Evolutionary conservation across 2,113 vertebrate genomes (phyloP).

Genomic region (Heterochromis multidens): DNA sequence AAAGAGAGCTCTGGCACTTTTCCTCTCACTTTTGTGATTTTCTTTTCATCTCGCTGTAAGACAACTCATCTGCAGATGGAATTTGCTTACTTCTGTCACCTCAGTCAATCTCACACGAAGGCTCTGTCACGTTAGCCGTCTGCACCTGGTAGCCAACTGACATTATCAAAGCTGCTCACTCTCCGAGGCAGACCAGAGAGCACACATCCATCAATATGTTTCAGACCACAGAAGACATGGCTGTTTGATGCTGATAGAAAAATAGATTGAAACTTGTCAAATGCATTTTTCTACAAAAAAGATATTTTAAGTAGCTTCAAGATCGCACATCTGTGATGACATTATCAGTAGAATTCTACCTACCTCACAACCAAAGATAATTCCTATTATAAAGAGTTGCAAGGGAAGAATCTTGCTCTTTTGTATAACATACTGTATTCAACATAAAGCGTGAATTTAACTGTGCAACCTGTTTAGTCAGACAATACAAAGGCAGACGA

Average conservation of each 20-base stretch:
- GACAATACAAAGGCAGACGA: constrained; percentile 30
- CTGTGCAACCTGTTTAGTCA: constrained; percentile 50
- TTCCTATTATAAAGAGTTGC: constrained; percentile 19
- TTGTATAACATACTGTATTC: constrained; percentile 30
- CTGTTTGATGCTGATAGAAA: constrained; percentile 64
- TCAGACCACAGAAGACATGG: constrained; percentile 21
- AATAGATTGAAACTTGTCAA: constrained; percentile 67
- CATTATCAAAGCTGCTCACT: constrained; percentile 57
- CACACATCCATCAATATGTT: constrained; percentile 42
- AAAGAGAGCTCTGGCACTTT: constrained; percentile 26
- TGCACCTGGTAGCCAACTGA: constrained; percentile 46
- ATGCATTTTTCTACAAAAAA: constrained; percentile 1
- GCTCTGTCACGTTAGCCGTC: constrained; percentile 39
- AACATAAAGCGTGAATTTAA: constrained; percentile 27
- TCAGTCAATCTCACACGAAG: constrained; percentile 62
- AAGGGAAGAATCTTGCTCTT: constrained; percentile 1
- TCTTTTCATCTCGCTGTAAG: constrained; percentile 63
- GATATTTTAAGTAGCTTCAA: constrained; percentile 47
- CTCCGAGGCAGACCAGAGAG: constrained; percentile 17
- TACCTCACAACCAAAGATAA: constrained; percentile 21
- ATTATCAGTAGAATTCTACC: constrained; percentile 17
- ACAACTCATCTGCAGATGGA: constrained; percentile 55
- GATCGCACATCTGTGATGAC: constrained; percentile 45
- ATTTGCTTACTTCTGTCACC: constrained; percentile 62
- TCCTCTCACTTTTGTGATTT: constrained; percentile 56